Base-by-base conservation (phyloP, 2,888 invertebrate species). In the Ophion ellenae region DNA sequence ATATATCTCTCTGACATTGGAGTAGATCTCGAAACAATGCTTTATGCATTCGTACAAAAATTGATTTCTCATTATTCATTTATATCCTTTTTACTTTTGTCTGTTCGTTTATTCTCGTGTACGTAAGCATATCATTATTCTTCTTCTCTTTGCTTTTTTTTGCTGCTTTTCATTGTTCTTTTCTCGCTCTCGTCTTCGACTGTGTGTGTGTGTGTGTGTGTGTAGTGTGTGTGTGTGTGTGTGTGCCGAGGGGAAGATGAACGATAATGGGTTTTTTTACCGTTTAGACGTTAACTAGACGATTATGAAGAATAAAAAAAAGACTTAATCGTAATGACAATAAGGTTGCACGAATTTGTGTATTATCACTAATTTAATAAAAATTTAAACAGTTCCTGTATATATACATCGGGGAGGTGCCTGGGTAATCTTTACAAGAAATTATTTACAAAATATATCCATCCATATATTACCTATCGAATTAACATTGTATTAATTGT, bases 381-480 rank as follows among this genome's bases (percentile, higher is more conserved):
- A 93, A 93, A 92, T 92, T 92, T 92, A 90, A 92, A 92, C 91
- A 91, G 90, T 90, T 92, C 87, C 90, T 90, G 90, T 93, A 93
- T 93, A 78, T 93, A 93, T 93, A 93, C 90, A 89, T 90, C 89
- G 89, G 90, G 89, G 90, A 89, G 89, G 90, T 92, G 90, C 90
- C 90, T 90, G 89, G 88, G 89, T 89, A 90, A 90, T 92, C 90
- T 93, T 92, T 92, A 93, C 93, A 91, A 93, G 93, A 93, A 93
- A 91, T 93, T 93, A 93, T 93, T 92, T 93, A 93, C 93, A 93
- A 93, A 93, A 93, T 93, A 93, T 93, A 93, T 92, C 92, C 90
- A 91, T 93, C 90, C 92, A 92, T 93, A 93, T 93, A 93, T 93
- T 93, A 93, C 90, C 90, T 92, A 92, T 93, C 91, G 93, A 93